Evolutionary conservation across 2,888 invertebrate genomes (phyloP), one percentile per base, ranked within the genome.

Genomic region (Eupithecia pulchellata): DNA sequence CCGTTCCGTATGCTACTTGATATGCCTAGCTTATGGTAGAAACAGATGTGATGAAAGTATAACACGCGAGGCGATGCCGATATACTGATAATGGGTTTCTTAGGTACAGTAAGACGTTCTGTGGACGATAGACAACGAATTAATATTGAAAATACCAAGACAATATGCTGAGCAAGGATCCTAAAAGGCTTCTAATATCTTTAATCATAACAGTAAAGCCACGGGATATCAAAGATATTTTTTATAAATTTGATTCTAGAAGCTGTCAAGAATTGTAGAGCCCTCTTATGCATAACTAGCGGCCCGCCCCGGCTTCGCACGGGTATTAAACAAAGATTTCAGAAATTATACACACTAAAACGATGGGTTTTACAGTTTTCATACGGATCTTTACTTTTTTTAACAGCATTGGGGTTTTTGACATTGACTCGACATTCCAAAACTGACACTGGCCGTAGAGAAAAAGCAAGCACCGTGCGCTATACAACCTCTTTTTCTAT

Each of bases 1-100:
- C 64, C 65, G 67, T 75, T 73, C 69, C 73, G 64, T 66, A 9
- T 30, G 30, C n/a, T 30, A 14, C 14, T 57, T 17, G 58, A n/a
- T 60, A 20, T 25, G 8, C 55, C 55, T n/a, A 58, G 58, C n/a
- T 60, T 32, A 32, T 32, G 32, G 58, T 11, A 32, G 30, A 60
- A 30, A 9, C 11, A 9, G 57, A 20, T 9, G 30, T 60, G 58
- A 60, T 32, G 58, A 60, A 60, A 60, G 13, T 32, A 4, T 52
- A 47, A 5, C 30, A 58, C 58, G 58, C 58, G 29, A 58, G 47
- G 47, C 20, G 20, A 47, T 20, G 47, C 11, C 20, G 1, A 57
- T 8, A 32, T 17, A 30, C 20, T 11, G 20, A 30, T 57, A n/a
- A 32, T 30, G 30, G n/a, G 58, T 58, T 58, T 58, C 58, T n/a